Percentiles rank a stretch among this genome's conserved stretches.
Conservation (phyloP, 2,888 invertebrate species). For the Gari tellinella region DNA sequence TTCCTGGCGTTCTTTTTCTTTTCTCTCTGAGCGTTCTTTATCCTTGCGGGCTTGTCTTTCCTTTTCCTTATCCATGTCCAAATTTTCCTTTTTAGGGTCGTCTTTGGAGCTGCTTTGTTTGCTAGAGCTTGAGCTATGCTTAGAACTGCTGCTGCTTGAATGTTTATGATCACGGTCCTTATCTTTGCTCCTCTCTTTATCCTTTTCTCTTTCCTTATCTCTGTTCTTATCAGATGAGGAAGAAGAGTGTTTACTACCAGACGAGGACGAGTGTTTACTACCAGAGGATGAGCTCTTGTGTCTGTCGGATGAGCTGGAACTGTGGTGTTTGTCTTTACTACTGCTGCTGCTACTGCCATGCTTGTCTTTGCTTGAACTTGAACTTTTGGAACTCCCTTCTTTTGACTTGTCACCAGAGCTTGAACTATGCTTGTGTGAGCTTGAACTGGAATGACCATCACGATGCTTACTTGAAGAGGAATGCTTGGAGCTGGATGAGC, state of each 20-base stretch:
- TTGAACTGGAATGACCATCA: constrained; percentile 40
- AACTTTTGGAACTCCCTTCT: constrained; percentile 54
- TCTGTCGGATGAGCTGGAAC: constrained; percentile 52
- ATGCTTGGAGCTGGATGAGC: constrained; percentile 38
- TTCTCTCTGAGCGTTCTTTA: constrained; percentile 59
- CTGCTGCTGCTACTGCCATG: constrained; percentile 51
- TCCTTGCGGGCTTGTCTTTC: constrained; percentile 48
- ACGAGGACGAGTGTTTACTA: constrained; percentile 48
- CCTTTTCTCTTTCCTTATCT: background rate
- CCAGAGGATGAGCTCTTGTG: constrained; percentile 51
- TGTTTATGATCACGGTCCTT: constrained; percentile 52
- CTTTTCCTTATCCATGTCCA: constrained; percentile 48
- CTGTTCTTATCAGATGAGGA: constrained; percentile 52
- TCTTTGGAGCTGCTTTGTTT: constrained; percentile 21
- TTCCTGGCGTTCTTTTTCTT: constrained; percentile 49
- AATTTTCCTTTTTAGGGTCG: constrained; percentile 50
- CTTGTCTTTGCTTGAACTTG: constrained; percentile 55
- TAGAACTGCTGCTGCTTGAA: constrained; percentile 43
- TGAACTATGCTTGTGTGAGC: constrained; percentile 29
- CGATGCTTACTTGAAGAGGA: constrained; percentile 38
- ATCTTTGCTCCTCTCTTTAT: constrained; percentile 54
- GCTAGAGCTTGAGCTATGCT: constrained; percentile 50
- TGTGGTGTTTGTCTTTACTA: constrained; percentile 48
- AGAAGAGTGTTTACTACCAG: constrained; percentile 43
- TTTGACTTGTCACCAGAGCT: constrained; percentile 40